A percentile compares a stretch with the other conserved stretches of the same genome.
Conservation (phyloP, 2,797 vertebrate species). For the Labroides dimidiatus region DNA sequence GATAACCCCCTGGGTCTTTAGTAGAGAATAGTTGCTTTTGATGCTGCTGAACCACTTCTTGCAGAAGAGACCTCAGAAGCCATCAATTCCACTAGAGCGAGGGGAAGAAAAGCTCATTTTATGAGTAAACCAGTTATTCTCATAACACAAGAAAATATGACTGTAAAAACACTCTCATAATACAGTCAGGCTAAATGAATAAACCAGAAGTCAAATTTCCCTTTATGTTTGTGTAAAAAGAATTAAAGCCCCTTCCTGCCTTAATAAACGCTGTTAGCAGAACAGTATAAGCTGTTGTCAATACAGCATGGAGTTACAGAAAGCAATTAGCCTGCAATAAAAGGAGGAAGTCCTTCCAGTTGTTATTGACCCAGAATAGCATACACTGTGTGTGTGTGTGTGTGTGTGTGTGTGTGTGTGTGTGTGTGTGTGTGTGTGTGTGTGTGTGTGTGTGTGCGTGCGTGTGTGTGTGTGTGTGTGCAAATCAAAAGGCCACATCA, state of each 20-base stretch:
- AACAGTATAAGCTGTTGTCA: slow-evolving; percentile 15
- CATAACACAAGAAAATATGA: background rate
- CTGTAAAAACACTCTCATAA: background rate
- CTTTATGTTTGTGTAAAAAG: background rate
- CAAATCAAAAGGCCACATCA: slow-evolving; percentile 65
- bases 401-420: slow-evolving; percentile 5
- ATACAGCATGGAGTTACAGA: slow-evolving; percentile 16
- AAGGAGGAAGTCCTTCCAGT: slow-evolving; percentile 32
- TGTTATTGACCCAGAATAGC: slow-evolving; percentile 30
- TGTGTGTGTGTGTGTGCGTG: slow-evolving; percentile 19
- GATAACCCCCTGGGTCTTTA: too few relatives aligned
- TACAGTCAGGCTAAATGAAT: background rate
- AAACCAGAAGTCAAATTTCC: background rate
- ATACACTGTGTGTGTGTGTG: slow-evolving; percentile 7
- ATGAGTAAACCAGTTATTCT: background rate
- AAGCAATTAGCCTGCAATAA: slow-evolving; percentile 64
- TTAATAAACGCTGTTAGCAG: slow-evolving; percentile 20
- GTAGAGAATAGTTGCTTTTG: too few relatives aligned
- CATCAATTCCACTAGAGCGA: background rate
- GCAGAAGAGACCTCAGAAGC: background rate
- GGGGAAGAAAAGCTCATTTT: background rate
- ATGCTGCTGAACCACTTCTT: background rate
- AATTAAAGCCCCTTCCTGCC: slow-evolving; percentile 2
- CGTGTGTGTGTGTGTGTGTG: slow-evolving; percentile 24
- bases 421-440: slow-evolving; percentile 10